Evolutionary conservation across 2,888 invertebrate species (phyloP), one percentile per base, ranked within the genome.

Genomic region (Hoplodrina ambigua): DNA sequence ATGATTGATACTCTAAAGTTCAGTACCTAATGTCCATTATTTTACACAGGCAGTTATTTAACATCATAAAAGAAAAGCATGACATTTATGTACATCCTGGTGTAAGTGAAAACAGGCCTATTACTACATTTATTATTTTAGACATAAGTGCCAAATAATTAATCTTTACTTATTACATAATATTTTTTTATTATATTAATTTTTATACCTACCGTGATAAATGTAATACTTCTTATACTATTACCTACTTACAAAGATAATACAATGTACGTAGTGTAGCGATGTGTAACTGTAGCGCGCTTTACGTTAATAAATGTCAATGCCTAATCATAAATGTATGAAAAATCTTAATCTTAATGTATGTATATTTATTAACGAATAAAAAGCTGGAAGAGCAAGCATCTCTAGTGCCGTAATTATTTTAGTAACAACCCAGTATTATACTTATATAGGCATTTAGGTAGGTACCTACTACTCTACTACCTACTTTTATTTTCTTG

Each of bases 101-200:
- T 46, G 17, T 46, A 17, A 46, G 46, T 46, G 15, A 46, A 46
- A 46, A 17, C 17, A 17, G 17, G 41, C 41, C 41, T 41, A 41
- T 41, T 20, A 52, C n/a, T 57, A 30, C 8, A 71, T 54, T 19
- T 50, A 54, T 67, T 19, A 25, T 4, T 37, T 2, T 59, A 50
- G 17, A 65, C 17, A 25, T 64, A 57, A 50, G 57, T 75, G 75
- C 75, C 75, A 75, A 75, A 75, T 55, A 37, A 37, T n/a, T 53
- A 65, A 64, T 56, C 19, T 61, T 25, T 56, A 50, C 0, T 8
- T 8, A 3, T 13, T 41, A 41, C 33, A 4, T 46, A 15, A n/a
- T n/a, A n/a, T n/a, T n/a, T n/a, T n/a, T n/a, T n/a, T n/a, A n/a
- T n/a, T n/a, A n/a, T n/a, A n/a, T n/a, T n/a, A n/a, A n/a, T n/a